Conservation (phyloP, 2,113 vertebrate species). For the Callaeas wilsoni region DNA sequence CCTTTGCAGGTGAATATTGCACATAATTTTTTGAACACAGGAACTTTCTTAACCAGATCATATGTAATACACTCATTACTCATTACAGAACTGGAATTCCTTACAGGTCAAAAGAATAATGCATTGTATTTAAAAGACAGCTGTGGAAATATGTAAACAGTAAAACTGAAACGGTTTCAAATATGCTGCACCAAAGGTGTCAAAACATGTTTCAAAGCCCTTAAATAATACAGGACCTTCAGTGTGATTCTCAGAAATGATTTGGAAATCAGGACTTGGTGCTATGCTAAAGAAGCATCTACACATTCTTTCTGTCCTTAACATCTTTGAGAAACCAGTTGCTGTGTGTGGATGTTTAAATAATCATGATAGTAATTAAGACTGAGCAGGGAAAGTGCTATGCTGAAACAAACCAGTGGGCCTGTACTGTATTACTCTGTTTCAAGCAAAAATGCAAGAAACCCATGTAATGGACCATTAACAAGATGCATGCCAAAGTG, state of each 20-base stretch:
- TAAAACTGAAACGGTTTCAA: slow-evolving; percentile 9
- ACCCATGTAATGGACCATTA: neutral
- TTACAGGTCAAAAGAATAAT: neutral
- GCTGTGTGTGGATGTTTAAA: slow-evolving; percentile 9
- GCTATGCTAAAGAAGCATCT: neutral
- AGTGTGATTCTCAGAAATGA: neutral
- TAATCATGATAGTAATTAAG: slow-evolving; percentile 8
- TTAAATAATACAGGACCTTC: neutral
- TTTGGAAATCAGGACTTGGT: neutral
- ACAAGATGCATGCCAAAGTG: neutral
- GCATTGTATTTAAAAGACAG: slow-evolving; percentile 28
- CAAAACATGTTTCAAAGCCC: slow-evolving; percentile 1
- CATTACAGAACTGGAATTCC: neutral
- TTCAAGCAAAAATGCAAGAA: slow-evolving; percentile 19
- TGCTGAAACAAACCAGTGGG: neutral
- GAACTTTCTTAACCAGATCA: neutral
- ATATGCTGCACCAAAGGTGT: neutral
- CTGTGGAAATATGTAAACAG: neutral
- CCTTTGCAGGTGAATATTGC: neutral
- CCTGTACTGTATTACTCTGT: neutral
- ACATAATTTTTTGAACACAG: neutral
- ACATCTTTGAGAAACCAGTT: neutral
- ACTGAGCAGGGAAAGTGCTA: neutral
- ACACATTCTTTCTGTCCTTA: neutral
- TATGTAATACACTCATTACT: neutral